Percentiles rank a stretch among this genome's conserved stretches.
These are phyloP conservation scores for Alectura lathami DNA, from an alignment of 2,113 vertebrate species.

Conservation along the genomic window DNA sequence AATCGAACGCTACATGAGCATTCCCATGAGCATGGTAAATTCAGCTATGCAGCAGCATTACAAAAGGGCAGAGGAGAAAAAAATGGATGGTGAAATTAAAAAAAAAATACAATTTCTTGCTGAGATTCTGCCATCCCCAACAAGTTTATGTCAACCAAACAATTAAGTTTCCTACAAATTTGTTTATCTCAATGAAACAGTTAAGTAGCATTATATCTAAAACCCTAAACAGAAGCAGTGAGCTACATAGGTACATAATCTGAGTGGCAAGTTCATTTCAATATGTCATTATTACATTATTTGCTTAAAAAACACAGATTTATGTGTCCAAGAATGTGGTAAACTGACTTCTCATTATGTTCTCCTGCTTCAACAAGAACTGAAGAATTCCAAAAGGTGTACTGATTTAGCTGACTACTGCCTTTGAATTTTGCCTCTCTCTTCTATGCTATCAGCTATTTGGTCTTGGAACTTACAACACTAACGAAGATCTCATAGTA, in stretches of 20 bases:
- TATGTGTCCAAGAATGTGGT: background rate
- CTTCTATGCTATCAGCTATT: background rate
- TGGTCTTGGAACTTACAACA: background rate
- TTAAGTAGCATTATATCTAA: background rate
- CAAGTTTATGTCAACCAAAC: background rate
- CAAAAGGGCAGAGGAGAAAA: background rate
- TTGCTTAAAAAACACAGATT: background rate
- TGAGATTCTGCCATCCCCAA: background rate
- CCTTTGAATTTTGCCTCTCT: background rate
- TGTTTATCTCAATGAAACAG: background rate
- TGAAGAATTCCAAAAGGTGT: background rate
- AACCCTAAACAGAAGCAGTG: background rate
- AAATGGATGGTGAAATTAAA: background rate
- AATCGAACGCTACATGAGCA: background rate
- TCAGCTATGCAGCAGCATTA: background rate
- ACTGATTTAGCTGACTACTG: background rate
- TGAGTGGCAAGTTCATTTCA: background rate
- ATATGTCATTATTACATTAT: background rate
- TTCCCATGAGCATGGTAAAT: background rate
- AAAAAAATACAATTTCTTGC: background rate
- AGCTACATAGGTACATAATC: background rate
- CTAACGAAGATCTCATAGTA: background rate
- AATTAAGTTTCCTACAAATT: background rate
- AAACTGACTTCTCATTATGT: background rate
- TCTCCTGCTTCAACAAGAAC: background rate